Evolutionary conservation across 2,888 invertebrate genomes (phyloP).

Genomic region (Spicauda simplicius): DNA sequence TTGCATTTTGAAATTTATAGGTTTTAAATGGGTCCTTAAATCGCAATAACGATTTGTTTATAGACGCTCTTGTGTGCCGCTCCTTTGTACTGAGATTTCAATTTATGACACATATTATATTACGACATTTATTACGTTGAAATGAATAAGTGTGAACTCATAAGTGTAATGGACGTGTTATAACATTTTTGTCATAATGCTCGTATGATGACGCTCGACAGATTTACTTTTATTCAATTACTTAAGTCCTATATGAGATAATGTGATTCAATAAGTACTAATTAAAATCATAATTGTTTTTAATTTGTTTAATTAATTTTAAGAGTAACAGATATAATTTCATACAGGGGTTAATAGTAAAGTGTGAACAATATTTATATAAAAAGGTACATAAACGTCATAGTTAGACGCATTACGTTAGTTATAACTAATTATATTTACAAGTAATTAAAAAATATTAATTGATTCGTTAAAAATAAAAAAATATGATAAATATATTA

Average conservation of each 20-base stretch:
- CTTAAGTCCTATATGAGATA: background rate
- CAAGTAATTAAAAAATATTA: no score
- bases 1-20: slow-evolving; percentile 66
- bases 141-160: slow-evolving; percentile 35
- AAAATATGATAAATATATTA: no score
- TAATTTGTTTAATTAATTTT: no score
- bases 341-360: no score
- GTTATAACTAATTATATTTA: no score
- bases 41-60: slow-evolving; percentile 84
- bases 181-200: slow-evolving; percentile 31
- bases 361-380: no score
- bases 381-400: no score
- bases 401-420: no score
- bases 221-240: slow-evolving; percentile 7
- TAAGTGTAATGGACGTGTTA: slow-evolving; percentile 35
- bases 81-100: slow-evolving; percentile 62
- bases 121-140: slow-evolving; percentile 39
- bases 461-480: no score
- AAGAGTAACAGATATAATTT: no score
- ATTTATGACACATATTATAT: slow-evolving; percentile 56
- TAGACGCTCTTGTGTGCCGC: slow-evolving; percentile 55
- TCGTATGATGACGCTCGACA: slow-evolving; percentile 11
- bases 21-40: slow-evolving; percentile 84
- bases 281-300: background rate
- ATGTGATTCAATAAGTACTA: background rate